A percentile compares a stretch with the other conserved stretches of the same genome.
Evolutionary conservation across 1,140 invertebrate genomes (phyloP).

Genomic region (Cryptotermes secundus): DNA sequence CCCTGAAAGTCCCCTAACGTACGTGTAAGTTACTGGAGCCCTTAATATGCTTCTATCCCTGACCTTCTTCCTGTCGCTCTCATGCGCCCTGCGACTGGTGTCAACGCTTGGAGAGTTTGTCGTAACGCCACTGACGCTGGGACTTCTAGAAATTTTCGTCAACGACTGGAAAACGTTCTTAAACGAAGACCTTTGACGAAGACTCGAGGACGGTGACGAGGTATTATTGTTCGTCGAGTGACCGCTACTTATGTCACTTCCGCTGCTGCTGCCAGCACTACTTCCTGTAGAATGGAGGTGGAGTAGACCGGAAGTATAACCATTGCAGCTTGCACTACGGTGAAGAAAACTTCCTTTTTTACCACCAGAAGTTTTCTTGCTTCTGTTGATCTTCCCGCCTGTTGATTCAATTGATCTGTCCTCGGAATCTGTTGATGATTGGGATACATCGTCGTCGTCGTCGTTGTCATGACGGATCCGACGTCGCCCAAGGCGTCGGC

Average conservation of each 20-base stretch:
- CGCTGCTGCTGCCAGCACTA: neutral
- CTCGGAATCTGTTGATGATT: neutral
- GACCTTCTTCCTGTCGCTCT: neutral
- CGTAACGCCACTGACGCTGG: neutral
- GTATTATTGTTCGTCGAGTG: neutral
- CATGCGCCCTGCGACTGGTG: neutral
- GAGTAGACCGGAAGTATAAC: neutral
- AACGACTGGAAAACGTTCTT: conserved; percentile 24
- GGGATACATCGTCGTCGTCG: neutral
- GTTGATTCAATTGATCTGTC: neutral
- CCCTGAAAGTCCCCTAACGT: conserved; percentile 74
- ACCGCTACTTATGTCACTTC: neutral
- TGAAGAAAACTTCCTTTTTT: neutral
- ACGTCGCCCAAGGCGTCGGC: conserved; percentile 56
- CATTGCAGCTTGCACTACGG: neutral
- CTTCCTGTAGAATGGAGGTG: neutral
- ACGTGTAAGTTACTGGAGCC: conserved; percentile 73
- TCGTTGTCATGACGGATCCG: neutral
- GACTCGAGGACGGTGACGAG: neutral
- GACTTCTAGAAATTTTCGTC: neutral
- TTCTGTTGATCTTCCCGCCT: neutral
- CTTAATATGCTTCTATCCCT: conserved; percentile 41
- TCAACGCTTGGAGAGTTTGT: neutral
- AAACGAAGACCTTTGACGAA: neutral
- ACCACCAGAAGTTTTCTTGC: neutral